These are phyloP conservation scores for Callitettix versicolor DNA, from an alignment of 1,140 invertebrate species.

Conservation along the genomic window DNA sequence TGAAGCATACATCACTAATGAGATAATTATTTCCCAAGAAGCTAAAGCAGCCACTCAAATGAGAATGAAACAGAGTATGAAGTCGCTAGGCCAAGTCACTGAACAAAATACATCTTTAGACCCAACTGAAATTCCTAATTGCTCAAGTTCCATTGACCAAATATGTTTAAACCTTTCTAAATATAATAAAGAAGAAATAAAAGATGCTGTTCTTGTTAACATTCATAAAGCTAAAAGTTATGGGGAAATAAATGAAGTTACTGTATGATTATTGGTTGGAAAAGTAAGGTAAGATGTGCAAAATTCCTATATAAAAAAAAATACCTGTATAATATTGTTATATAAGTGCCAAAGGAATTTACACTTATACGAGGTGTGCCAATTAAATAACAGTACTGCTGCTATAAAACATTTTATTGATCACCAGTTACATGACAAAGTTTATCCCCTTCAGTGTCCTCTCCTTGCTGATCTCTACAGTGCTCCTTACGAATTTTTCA, in stretches of 20 bases:
- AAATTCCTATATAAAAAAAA: too few relatives aligned
- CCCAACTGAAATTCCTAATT: neutral
- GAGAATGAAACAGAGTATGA: neutral
- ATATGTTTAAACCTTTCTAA: neutral
- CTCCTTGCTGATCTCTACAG: too few relatives aligned
- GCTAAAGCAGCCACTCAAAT: conserved; percentile 33
- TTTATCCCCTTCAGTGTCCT: too few relatives aligned
- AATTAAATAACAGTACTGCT: too few relatives aligned
- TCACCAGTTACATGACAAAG: too few relatives aligned
- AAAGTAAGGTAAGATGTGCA: too few relatives aligned
- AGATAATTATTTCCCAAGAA: conserved; percentile 76
- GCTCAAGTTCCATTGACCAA: neutral
- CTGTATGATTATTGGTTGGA: neutral
- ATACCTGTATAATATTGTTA: too few relatives aligned
- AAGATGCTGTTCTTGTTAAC: conserved; percentile 2
- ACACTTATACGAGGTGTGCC: too few relatives aligned
- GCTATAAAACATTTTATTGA: too few relatives aligned
- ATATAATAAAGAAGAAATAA: conserved; percentile 8
- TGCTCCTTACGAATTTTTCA: too few relatives aligned
- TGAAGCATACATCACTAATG: conserved; percentile 79
- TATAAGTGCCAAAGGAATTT: too few relatives aligned
- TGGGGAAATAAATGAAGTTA: conserved; percentile 9
- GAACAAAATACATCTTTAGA: neutral
- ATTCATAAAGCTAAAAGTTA: conserved; percentile 13
- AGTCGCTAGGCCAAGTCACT: neutral